A percentile compares a stretch with the other conserved stretches of the same genome.
phyloP scores from a whole-genome alignment of 2,113 vertebrate species.

The Halichoerus grypus region DNA sequence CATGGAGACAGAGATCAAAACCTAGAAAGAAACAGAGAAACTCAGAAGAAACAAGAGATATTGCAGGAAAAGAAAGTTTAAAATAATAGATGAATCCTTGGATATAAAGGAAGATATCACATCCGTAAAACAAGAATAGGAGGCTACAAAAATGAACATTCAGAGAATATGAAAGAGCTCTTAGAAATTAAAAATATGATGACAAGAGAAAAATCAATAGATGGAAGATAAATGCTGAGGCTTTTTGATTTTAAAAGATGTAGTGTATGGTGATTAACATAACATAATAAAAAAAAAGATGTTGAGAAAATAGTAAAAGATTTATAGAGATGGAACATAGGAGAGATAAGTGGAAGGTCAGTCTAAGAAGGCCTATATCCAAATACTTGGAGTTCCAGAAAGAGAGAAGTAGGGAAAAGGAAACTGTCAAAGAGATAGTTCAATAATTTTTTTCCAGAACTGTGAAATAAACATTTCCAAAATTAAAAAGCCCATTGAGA shows the following conservation, averaged over 20 bases:
- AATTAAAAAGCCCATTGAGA: not conserved
- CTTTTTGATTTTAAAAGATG: not conserved
- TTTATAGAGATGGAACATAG: not conserved
- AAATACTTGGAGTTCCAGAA: not conserved
- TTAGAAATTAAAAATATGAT: conserved; percentile 22
- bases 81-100: not conserved
- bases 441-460: not conserved
- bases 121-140: conserved; percentile 33
- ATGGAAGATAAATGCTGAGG: not conserved
- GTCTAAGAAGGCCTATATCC: not conserved
- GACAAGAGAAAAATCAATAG: not conserved
- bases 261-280: not conserved
- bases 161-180: not conserved
- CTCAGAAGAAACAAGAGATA: not conserved
- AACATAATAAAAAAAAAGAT: not conserved
- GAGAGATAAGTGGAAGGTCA: not conserved
- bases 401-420: not conserved
- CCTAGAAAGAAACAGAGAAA: not conserved
- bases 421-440: conserved; percentile 1
- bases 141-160: conserved; percentile 9
- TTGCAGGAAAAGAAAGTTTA: conserved; percentile 1
- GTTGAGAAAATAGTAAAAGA: not conserved
- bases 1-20: not conserved
- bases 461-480: not conserved
- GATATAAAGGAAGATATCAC: not conserved